phyloP scores from a whole-genome alignment of 2,113 vertebrate genomes.

The Progne subis region DNA sequence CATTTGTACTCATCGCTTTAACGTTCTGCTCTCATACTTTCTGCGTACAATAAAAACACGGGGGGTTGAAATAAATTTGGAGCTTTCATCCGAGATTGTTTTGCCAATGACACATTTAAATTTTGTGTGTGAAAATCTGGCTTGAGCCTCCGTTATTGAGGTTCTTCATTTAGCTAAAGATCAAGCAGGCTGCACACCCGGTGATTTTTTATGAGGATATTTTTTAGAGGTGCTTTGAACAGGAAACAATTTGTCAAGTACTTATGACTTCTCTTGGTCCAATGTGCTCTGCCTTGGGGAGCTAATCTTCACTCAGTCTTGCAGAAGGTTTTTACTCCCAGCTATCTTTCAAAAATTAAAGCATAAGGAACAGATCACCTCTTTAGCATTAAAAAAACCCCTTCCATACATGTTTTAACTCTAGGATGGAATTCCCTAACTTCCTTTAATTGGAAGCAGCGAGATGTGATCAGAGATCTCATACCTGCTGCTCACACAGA shows the following conservation, averaged over 20 bases:
- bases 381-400: not conserved
- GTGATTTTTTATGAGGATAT: not conserved
- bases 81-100: not conserved
- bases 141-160: not conserved
- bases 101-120: not conserved
- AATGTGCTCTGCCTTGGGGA: not conserved
- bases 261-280: not conserved
- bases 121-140: not conserved
- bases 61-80: not conserved
- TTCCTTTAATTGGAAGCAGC: not conserved
- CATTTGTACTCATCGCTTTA: not conserved
- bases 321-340: not conserved
- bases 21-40: not conserved
- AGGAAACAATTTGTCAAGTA: conserved; percentile 45
- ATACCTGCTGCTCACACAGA: not conserved
- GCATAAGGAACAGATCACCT: not conserved
- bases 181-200: not conserved
- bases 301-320: not conserved
- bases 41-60: not conserved
- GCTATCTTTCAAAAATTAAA: not conserved
- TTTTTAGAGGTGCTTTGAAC: not conserved
- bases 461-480: not conserved
- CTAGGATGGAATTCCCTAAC: not conserved
- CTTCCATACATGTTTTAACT: not conserved
- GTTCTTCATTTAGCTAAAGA: not conserved